Evolutionary conservation across 2,113 vertebrate species (phyloP).

Genomic region (Pterocles gutturalis): DNA sequence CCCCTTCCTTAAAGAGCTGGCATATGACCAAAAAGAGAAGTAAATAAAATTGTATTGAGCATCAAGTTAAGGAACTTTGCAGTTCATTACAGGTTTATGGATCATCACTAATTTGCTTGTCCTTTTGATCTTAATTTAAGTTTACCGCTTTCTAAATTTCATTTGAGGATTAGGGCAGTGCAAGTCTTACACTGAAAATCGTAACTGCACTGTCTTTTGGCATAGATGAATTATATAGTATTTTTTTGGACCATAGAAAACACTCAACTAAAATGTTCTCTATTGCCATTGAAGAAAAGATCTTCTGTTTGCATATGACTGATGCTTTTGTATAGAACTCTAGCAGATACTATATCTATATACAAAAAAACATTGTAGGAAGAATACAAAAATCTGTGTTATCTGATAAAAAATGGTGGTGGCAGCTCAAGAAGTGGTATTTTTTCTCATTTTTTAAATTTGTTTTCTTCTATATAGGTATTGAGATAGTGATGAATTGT

Average conservation of each 20-base stretch:
- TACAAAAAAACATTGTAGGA: neutral
- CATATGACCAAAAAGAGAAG: neutral
- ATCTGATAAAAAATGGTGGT: neutral
- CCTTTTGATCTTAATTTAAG: slow-evolving; percentile 11
- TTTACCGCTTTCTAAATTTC: neutral
- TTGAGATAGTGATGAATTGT: neutral
- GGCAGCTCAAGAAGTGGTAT: neutral
- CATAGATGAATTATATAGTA: neutral
- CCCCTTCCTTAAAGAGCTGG: neutral
- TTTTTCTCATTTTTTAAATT: neutral
- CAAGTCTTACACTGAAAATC: neutral
- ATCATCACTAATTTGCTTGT: neutral
- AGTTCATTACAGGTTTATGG: neutral
- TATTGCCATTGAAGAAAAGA: neutral
- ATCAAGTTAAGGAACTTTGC: neutral
- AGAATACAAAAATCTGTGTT: neutral
- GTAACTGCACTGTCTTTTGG: neutral
- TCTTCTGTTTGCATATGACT: neutral
- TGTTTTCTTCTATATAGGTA: neutral
- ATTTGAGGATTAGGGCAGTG: neutral
- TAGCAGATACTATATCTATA: neutral
- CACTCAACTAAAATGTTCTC: neutral
- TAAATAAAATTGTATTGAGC: slow-evolving; percentile 2
- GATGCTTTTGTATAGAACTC: neutral
- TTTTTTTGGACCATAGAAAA: neutral